Evolutionary conservation across 2,113 vertebrate species (phyloP).

Genomic region (Brachypteracias leptosomus): DNA sequence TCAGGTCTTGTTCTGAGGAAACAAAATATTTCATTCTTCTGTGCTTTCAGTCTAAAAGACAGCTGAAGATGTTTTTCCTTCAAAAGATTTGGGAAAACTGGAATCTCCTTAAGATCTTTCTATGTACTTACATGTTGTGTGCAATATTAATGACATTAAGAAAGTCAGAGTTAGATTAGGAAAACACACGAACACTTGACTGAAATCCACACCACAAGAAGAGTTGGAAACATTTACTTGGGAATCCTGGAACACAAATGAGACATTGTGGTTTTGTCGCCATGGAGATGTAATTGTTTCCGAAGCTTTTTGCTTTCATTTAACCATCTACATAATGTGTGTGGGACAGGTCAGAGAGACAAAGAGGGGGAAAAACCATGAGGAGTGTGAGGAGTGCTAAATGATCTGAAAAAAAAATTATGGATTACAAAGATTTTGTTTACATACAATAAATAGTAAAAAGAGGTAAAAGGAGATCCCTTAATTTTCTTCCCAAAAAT

Average conservation of each 20-base stretch:
- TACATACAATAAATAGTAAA: not conserved
- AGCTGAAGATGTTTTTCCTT: not conserved
- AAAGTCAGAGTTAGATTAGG: not conserved
- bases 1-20: not conserved
- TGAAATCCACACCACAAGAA: not conserved
- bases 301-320: not conserved
- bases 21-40: not conserved
- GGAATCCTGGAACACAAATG: not conserved
- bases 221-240: not conserved
- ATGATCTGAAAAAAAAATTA: not conserved
- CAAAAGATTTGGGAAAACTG: not conserved
- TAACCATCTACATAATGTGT: not conserved
- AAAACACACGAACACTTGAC: not conserved
- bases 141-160: not conserved
- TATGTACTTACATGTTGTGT: not conserved
- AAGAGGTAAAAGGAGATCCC: not conserved
- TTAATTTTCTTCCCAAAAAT: not conserved
- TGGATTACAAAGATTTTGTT: not conserved
- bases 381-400: not conserved
- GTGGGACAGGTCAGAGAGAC: not conserved
- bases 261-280: not conserved
- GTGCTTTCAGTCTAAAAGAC: not conserved
- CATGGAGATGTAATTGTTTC: not conserved
- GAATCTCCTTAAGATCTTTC: not conserved
- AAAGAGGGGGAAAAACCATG: rapidly evolving